phyloP scores from a whole-genome alignment of 2,888 invertebrate genomes.

The Torymus texanus region DNA sequence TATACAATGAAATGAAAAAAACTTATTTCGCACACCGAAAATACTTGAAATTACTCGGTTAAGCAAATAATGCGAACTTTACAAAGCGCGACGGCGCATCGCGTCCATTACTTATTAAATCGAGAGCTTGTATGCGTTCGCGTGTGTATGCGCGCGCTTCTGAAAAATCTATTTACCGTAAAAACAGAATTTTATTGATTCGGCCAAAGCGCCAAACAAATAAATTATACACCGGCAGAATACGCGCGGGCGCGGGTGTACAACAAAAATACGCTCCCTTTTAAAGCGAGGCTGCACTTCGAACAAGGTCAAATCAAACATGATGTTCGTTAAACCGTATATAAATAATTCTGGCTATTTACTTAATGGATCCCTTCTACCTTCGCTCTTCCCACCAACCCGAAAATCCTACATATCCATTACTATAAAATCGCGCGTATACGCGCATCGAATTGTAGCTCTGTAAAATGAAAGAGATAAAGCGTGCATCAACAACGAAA shows the following conservation, averaged over 20 bases:
- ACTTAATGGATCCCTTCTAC: not conserved
- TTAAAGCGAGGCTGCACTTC: not conserved
- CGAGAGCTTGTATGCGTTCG: too few relatives aligned
- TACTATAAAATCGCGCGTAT: too few relatives aligned
- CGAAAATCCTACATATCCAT: not conserved
- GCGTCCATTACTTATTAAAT: too few relatives aligned
- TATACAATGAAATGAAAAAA: too few relatives aligned
- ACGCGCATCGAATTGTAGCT: not conserved
- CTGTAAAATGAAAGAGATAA: not conserved
- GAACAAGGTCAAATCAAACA: conserved; percentile 2
- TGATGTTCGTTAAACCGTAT: not conserved
- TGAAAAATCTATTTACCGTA: too few relatives aligned
- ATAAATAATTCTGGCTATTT: conserved; percentile 6
- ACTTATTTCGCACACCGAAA: too few relatives aligned
- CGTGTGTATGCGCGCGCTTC: too few relatives aligned
- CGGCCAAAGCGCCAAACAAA: not conserved
- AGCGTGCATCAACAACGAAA: not conserved
- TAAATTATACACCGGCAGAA: conserved; percentile 15
- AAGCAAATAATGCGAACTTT: too few relatives aligned
- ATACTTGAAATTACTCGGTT: too few relatives aligned
- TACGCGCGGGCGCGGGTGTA: not conserved
- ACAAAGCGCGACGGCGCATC: too few relatives aligned
- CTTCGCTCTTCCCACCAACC: not conserved
- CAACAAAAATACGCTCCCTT: not conserved
- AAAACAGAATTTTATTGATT: conserved; percentile 6